Base-by-base conservation (phyloP, 2,113 vertebrate genomes). In the Rana temporaria region DNA sequence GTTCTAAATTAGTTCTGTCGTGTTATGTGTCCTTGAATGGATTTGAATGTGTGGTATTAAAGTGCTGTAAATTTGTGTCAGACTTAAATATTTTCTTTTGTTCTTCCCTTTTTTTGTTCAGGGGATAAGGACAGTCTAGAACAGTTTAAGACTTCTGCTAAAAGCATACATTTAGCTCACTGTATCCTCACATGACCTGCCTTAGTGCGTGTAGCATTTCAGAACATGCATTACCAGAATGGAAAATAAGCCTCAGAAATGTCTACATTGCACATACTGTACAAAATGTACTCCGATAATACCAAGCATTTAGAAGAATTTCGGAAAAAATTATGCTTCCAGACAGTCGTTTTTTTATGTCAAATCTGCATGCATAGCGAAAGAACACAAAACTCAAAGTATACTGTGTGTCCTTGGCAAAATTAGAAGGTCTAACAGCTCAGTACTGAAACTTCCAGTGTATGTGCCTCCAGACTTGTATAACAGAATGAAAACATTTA, bases 361-460 rank as follows among this genome's bases (percentile, higher is more conserved):
- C 67, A 26, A 66, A 65, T 20, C 42, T 48, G 52, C 32, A 66
- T 66, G 48, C 34, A 73, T 52, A 64, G 48, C 56, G 32, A 59
- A 38, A 82, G 59, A 74, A 82, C 70, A 82, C 80, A 55, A 56
- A 66, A 53, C 72, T 63, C 80, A 60, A 64, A 81, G 79, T 32
- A 62, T 75, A 75, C 72, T 30, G 24, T 73, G 16, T 71, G 79
- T 73, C 59, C 59, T 81, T 81, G 79, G 59, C 79, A 81, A 72
- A 81, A 72, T 72, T 32, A 71, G 57, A 71, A 63, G 63, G 32
- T 84, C 32, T 68, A 57, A 69, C n/a, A 85, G 85, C 84, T 87
- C 63, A 48, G 30, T 65, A 65, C 52, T 77, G 22, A 77, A 19
- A 20, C 22, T 65, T 55, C 59, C 20, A 65, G 60, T 26, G 60